Evolutionary conservation across 2,113 vertebrate genomes (phyloP).

Genomic region (Clinocottus analis): DNA sequence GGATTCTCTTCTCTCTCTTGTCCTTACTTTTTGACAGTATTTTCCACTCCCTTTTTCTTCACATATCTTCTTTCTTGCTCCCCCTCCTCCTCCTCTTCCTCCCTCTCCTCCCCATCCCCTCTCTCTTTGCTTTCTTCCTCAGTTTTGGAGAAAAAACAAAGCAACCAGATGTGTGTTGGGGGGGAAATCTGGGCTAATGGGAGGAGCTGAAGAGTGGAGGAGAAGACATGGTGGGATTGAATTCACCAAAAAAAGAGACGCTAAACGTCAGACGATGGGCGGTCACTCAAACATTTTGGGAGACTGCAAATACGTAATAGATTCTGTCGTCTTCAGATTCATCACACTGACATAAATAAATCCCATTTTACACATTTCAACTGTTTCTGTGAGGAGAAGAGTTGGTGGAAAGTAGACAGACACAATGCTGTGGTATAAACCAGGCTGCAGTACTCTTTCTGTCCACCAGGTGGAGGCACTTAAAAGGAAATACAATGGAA

Average conservation of each 20-base stretch:
- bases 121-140: constrained; percentile 16
- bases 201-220: constrained; percentile 44
- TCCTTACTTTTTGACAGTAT: constrained; percentile 26
- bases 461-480: constrained; percentile 67
- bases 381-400: not conserved
- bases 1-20: constrained; percentile 31
- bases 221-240: constrained; percentile 6
- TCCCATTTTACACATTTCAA: not conserved
- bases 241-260: not conserved
- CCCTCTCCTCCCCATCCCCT: not conserved
- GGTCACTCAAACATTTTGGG: not conserved
- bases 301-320: not conserved
- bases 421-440: not conserved
- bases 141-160: constrained; percentile 67
- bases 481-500: constrained; percentile 12
- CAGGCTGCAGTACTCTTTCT: constrained; percentile 17
- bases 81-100: not conserved
- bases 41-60: constrained; percentile 51
- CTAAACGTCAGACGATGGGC: not conserved
- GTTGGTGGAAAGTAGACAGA: not conserved
- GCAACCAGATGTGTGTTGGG: constrained; percentile 80
- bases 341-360: not conserved
- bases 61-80: constrained; percentile 3
- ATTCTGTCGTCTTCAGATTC: not conserved
- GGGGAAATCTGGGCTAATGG: constrained; percentile 54